Conservation (phyloP, 1,140 invertebrate species). For the Idris sp. region DNA sequence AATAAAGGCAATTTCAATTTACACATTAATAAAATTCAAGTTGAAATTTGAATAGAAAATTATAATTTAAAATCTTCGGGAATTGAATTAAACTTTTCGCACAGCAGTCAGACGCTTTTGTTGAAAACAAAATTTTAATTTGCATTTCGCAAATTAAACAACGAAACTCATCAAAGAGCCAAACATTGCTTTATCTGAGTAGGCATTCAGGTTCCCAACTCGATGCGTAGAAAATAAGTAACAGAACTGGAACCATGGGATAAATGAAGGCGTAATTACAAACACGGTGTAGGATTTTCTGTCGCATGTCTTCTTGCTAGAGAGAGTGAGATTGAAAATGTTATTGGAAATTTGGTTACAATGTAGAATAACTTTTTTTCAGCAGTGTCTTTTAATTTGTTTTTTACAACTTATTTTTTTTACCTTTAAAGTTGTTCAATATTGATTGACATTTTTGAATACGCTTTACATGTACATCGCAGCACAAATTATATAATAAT, state of each 20-base stretch:
- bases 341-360: constrained; percentile 34
- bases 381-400: too few relatives aligned
- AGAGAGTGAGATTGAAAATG: constrained; percentile 24
- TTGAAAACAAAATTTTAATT: constrained; percentile 15
- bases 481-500: too few relatives aligned
- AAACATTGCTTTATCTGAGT: constrained; percentile 43
- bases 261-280: constrained; percentile 52
- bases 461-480: too few relatives aligned
- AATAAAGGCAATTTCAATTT: constrained; percentile 5
- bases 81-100: neutral
- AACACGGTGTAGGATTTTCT: constrained; percentile 37
- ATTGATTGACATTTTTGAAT: too few relatives aligned
- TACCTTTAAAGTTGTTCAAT: too few relatives aligned
- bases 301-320: constrained; percentile 25
- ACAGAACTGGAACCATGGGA: constrained; percentile 33
- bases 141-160: constrained; percentile 24
- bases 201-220: constrained; percentile 50
- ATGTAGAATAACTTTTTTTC: constrained; percentile 2
- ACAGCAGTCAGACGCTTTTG: too few relatives aligned
- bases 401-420: too few relatives aligned
- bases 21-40: neutral
- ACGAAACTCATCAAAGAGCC: constrained; percentile 36
- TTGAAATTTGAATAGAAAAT: constrained; percentile 1
- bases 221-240: constrained; percentile 46
- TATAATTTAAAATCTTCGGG: neutral